A percentile compares a stretch with the other conserved stretches of the same genome.
phyloP scores from a whole-genome alignment of 2,888 invertebrate genomes.

The Buathra laborator region DNA sequence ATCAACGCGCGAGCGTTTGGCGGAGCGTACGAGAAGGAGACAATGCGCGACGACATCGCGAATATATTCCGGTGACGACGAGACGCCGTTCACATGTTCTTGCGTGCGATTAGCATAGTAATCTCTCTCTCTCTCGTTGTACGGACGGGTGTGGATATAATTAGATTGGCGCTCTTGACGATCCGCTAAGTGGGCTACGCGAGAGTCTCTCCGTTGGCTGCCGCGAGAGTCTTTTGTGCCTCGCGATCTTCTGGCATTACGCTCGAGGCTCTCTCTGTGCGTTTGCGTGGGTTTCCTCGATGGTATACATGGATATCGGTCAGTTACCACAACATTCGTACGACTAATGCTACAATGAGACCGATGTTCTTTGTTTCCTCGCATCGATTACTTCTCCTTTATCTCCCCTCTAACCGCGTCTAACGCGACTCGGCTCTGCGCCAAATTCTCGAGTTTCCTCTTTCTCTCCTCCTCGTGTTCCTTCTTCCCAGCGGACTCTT shows the following conservation, averaged over 20 bases:
- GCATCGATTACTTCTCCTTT: not conserved
- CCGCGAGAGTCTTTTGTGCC: conserved; percentile 28
- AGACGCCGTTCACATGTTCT: conserved; percentile 29
- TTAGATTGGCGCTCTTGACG: conserved; percentile 79
- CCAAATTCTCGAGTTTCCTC: conserved; percentile 10
- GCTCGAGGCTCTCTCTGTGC: not conserved
- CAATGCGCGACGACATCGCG: conserved; percentile 1
- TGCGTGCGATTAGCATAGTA: conserved; percentile 80
- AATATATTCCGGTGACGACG: conserved; percentile 13
- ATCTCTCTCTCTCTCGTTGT: conserved; percentile 69
- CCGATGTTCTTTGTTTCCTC: not conserved
- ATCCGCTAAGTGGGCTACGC: conserved; percentile 71
- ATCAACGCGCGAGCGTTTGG: conserved; percentile 19
- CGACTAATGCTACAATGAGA: not conserved
- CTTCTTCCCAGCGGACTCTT: not conserved
- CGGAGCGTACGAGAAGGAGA: not conserved
- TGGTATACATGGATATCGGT: no score
- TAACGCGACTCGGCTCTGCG: conserved; percentile 17
- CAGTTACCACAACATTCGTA: not conserved
- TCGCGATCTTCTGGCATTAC: not conserved
- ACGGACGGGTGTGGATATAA: conserved; percentile 75
- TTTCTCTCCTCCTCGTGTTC: not conserved
- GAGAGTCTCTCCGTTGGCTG: conserved; percentile 35
- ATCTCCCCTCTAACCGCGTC: not conserved
- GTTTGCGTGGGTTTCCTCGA: no score